A percentile compares a stretch with the other conserved stretches of the same genome.
Evolutionary conservation across 2,113 vertebrate genomes (phyloP).

Genomic region (Misgurnus anguillicaudatus): DNA sequence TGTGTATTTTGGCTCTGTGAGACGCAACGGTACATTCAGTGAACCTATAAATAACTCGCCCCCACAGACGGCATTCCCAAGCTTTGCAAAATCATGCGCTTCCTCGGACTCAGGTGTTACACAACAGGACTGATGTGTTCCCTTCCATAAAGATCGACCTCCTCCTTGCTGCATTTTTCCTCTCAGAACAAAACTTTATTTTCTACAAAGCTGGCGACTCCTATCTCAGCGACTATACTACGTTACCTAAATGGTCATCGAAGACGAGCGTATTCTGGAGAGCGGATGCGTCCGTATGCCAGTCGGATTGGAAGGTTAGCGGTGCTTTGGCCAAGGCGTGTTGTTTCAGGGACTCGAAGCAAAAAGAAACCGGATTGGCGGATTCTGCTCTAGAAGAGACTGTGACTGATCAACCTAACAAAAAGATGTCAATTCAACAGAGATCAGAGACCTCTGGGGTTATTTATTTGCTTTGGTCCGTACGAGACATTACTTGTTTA

Average conservation of each 20-base stretch:
- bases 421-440: conserved; percentile 56
- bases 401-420: conserved; percentile 59
- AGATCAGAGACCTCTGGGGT: conserved; percentile 56
- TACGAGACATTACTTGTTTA: conserved; percentile 55
- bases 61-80: conserved; percentile 48
- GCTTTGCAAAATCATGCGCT: conserved; percentile 58
- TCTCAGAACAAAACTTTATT: conserved; percentile 55
- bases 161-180: conserved; percentile 54
- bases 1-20: conserved; percentile 35
- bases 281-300: conserved; percentile 40
- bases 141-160: conserved; percentile 51
- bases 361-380: conserved; percentile 28
- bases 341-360: conserved; percentile 52
- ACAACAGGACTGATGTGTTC: conserved; percentile 54
- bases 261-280: conserved; percentile 38
- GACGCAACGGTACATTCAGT: conserved; percentile 47
- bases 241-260: conserved; percentile 38
- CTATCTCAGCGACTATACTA: conserved; percentile 56
- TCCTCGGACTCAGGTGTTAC: conserved; percentile 63
- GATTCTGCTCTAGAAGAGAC: conserved; percentile 50
- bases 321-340: conserved; percentile 39
- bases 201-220: conserved; percentile 56
- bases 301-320: conserved; percentile 41
- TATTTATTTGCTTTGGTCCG: conserved; percentile 56
- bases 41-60: conserved; percentile 38